A percentile compares a stretch with the other conserved stretches of the same genome.
phyloP scores from a whole-genome alignment of 1,140 invertebrate species.

The Bathynomus jamesi region DNA sequence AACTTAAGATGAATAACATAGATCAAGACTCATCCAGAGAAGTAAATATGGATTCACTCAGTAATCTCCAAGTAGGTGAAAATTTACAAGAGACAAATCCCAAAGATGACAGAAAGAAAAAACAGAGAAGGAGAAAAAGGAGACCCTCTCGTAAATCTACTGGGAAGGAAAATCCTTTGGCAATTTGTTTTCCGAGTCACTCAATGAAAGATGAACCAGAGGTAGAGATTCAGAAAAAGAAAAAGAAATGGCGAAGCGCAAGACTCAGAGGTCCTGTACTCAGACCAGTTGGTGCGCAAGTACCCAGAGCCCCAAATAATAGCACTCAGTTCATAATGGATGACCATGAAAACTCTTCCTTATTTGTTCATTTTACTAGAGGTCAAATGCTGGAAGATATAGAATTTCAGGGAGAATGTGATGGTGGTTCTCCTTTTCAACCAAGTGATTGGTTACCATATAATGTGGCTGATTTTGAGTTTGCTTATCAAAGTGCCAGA shows the following conservation, averaged over 20 bases:
- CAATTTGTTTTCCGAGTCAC: conserved; percentile 4
- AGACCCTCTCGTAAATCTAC: neutral
- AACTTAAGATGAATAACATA: too few species aligned
- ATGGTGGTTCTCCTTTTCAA: neutral
- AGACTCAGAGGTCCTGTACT: conserved; percentile 31
- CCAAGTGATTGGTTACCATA: neutral
- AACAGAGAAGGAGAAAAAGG: neutral
- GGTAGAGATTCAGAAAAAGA: neutral
- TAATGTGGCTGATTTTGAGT: neutral
- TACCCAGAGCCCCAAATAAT: conserved; percentile 43
- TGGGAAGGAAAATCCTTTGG: neutral
- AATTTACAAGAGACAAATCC: neutral
- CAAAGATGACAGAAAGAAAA: neutral
- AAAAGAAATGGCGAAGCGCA: conserved; percentile 4
- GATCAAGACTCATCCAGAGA: too few species aligned
- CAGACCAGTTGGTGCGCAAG: conserved; percentile 37
- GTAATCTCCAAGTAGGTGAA: too few species aligned
- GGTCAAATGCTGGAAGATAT: neutral
- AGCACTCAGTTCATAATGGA: conserved; percentile 44
- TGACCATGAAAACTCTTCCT: conserved; percentile 40
- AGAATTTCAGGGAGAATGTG: neutral
- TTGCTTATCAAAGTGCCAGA: neutral
- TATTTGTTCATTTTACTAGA: conserved; percentile 38
- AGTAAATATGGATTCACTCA: too few species aligned
- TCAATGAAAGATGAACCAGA: neutral